phyloP scores from a whole-genome alignment of 2,797 vertebrate genomes.

The Poeciliopsis gracilis region DNA sequence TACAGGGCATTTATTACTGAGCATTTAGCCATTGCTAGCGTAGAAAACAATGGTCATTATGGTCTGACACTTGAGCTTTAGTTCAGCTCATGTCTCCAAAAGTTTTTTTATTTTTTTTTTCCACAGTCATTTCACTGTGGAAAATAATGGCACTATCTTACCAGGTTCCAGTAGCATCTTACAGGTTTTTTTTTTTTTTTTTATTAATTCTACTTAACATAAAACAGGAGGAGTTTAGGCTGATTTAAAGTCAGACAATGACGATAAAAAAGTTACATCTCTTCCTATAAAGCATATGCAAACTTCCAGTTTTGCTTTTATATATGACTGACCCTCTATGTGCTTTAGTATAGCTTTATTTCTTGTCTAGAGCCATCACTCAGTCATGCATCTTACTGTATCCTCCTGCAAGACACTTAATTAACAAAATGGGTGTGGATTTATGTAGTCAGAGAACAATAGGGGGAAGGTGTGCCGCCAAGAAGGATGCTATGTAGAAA shows the following conservation, averaged over 20 bases:
- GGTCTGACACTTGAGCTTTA: background rate
- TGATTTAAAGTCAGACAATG: background rate
- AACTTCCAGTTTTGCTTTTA: background rate
- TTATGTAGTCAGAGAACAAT: slow-evolving; percentile 20
- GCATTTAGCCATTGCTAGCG: background rate
- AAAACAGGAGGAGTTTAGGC: background rate
- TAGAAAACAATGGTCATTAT: background rate
- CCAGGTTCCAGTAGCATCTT: background rate
- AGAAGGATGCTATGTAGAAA: slow-evolving; percentile 24
- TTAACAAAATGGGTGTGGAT: slow-evolving; percentile 54
- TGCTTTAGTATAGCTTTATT: background rate
- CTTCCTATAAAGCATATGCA: background rate
- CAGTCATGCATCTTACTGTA: slow-evolving; percentile 32
- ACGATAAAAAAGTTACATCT: background rate
- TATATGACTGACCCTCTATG: background rate
- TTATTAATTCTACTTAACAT: background rate
- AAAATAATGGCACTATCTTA: background rate
- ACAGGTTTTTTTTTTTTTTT: background rate
- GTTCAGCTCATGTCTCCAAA: background rate
- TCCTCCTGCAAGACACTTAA: slow-evolving; percentile 41
- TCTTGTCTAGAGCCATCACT: slow-evolving; percentile 8
- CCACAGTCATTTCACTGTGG: background rate
- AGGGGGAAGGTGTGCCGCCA: slow-evolving; percentile 22
- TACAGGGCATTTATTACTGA: too few species aligned
- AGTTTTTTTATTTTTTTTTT: background rate